Percentiles rank a stretch among this genome's conserved stretches.
These are phyloP conservation scores for Muscina levida DNA, from an alignment of 2,888 invertebrate species.

Conservation along the genomic window DNA sequence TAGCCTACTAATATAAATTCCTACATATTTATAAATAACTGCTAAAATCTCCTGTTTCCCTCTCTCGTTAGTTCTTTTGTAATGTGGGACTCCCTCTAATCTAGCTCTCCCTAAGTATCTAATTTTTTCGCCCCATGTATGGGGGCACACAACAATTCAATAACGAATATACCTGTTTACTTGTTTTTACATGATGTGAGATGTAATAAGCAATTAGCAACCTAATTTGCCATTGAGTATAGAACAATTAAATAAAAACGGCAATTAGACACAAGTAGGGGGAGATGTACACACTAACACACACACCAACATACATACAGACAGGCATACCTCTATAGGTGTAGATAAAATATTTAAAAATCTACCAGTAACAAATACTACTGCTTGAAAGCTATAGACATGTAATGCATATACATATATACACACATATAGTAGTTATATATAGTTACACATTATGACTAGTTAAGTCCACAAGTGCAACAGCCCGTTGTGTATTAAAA, in stretches of 20 bases:
- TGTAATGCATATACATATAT: neutral
- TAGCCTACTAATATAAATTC: too few relatives aligned
- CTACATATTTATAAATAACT: too few relatives aligned
- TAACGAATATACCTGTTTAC: too few relatives aligned
- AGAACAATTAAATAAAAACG: constrained; percentile 18
- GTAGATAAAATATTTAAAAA: neutral
- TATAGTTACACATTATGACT: constrained; percentile 18
- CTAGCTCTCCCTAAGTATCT: too few relatives aligned
- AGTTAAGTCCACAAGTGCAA: constrained; percentile 53
- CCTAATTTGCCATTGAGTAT: constrained; percentile 33
- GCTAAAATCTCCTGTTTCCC: too few relatives aligned
- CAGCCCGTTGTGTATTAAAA: constrained; percentile 37
- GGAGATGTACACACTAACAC: neutral
- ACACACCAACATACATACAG: neutral
- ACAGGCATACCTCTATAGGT: neutral
- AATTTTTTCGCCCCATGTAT: too few relatives aligned
- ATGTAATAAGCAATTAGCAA: constrained; percentile 22
- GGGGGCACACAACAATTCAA: too few relatives aligned
- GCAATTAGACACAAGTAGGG: neutral
- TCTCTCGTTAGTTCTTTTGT: too few relatives aligned
- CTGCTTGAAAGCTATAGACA: neutral
- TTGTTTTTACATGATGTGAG: neutral
- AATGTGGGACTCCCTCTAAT: too few relatives aligned
- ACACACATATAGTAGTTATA: neutral
- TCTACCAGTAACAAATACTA: constrained; percentile 8